These are phyloP conservation scores for Nemotelus nigrinus DNA, from an alignment of 2,888 invertebrate genomes.

Conservation along the genomic window DNA sequence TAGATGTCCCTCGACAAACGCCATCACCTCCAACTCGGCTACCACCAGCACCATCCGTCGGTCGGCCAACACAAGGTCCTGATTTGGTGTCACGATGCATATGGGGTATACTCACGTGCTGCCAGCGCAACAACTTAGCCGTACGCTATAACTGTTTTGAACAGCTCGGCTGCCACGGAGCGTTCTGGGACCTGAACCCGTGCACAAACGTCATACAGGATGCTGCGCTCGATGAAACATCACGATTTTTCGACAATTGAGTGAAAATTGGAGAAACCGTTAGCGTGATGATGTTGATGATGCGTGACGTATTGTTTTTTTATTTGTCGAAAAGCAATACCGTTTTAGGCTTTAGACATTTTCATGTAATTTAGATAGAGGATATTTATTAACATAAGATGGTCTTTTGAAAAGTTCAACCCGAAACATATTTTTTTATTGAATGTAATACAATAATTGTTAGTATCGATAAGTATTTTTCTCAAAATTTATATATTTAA, in stretches of 20 bases:
- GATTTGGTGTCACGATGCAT: slow-evolving; percentile 71
- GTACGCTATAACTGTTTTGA: slow-evolving; percentile 75
- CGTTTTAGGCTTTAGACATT: too few species aligned
- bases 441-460: too few species aligned
- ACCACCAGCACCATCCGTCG: background rate
- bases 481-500: too few species aligned
- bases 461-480: too few species aligned
- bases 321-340: too few species aligned
- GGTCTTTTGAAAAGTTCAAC: too few species aligned
- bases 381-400: too few species aligned
- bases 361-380: too few species aligned
- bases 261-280: background rate
- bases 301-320: too few species aligned
- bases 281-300: too few species aligned
- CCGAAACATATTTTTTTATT: too few species aligned
- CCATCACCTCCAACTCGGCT: background rate
- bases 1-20: background rate
- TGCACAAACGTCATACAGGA: slow-evolving; percentile 72
- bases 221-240: slow-evolving; percentile 68
- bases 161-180: slow-evolving; percentile 74
- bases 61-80: slow-evolving; percentile 53
- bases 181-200: slow-evolving; percentile 78
- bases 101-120: slow-evolving; percentile 81
- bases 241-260: slow-evolving; percentile 51
- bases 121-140: slow-evolving; percentile 67